These are phyloP conservation scores for Oscheius sp. DNA, from an alignment of 1,140 invertebrate genomes.

Conservation along the genomic window DNA sequence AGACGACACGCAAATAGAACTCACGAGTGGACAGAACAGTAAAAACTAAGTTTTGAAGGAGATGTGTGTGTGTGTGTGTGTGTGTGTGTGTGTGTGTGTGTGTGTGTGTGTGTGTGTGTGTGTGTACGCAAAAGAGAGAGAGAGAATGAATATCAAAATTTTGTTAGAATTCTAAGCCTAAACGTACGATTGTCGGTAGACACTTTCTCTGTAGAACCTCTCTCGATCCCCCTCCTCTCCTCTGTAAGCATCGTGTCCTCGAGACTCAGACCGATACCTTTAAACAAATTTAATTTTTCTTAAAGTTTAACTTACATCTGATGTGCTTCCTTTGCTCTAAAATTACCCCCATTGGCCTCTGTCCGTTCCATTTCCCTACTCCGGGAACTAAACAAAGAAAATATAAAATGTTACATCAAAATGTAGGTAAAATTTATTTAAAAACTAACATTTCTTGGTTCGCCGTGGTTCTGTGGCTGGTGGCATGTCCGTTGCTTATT, in stretches of 20 bases:
- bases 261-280: background rate
- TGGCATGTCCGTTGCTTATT: too few relatives aligned
- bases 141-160: too few relatives aligned
- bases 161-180: too few relatives aligned
- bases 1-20: background rate
- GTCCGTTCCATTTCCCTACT: background rate
- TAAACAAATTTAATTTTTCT: background rate
- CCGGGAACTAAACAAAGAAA: background rate
- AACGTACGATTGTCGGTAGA: background rate
- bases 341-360: background rate
- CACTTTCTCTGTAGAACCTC: background rate
- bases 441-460: background rate
- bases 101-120: too few relatives aligned
- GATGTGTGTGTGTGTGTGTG: too few relatives aligned
- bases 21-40: too few relatives aligned
- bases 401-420: too few relatives aligned
- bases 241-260: background rate
- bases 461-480: too few relatives aligned
- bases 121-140: too few relatives aligned
- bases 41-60: too few relatives aligned
- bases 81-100: too few relatives aligned
- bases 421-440: background rate
- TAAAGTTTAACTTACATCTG: background rate
- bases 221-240: too few relatives aligned
- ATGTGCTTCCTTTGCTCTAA: background rate